Evolutionary conservation across 2,888 invertebrate genomes (phyloP), one percentile per base, ranked within the genome.

Genomic region (Agrochola macilenta): DNA sequence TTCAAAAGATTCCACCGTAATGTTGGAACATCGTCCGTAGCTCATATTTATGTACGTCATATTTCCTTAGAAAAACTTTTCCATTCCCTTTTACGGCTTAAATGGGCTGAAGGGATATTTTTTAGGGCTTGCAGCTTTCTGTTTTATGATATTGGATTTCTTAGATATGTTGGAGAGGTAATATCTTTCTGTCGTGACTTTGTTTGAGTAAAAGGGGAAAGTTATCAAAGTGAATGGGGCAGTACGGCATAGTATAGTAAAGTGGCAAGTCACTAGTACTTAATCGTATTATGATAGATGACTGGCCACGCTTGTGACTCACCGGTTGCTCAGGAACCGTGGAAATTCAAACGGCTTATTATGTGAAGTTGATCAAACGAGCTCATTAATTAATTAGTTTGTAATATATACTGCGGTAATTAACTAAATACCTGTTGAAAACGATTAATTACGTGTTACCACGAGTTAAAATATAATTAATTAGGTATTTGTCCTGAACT

Each of bases 31-130:
- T 93, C 93, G 94, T 93, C 91, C 91, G 92, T 90, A 90, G 91
- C 90, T 92, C 91, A 92, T 92, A 94, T 95, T 95, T 95, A 94
- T 95, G 94, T 93, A 91, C 92, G 92, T 92, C 93, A 94, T 95
- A 94, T 94, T 94, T 94, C 94, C 92, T 91, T 90, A 90, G 89
- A 88, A 88, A 91, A 91, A 93, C 92, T 93, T 93, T 93, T 93
- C 90, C 93, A 90, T 90, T 92, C 90, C 91, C 91, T 94, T 94
- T 93, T 94, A 92, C 92, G 93, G 92, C 91, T 93, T 90, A 93
- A 92, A 93, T 91, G 91, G 91, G 91, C 89, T 90, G 89, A 90
- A 91, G 91, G 93, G 92, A 93, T 92, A 92, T 92, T 88, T 90
- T 90, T 92, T 89, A 88, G 91, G 89, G 90, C 90, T 91, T 91